Conservation (phyloP, 2,797 vertebrate species). For the Spinus pinus region DNA sequence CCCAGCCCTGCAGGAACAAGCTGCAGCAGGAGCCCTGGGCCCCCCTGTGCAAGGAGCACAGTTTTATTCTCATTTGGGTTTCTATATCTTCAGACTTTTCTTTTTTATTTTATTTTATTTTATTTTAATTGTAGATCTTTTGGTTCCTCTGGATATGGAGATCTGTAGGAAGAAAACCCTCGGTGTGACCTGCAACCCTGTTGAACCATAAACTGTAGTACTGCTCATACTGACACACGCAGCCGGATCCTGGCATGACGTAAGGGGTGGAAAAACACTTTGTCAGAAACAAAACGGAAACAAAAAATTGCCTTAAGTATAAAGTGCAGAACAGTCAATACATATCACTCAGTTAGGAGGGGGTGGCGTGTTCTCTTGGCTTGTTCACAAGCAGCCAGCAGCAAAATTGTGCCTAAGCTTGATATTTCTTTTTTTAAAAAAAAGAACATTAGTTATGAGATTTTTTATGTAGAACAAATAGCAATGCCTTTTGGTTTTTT, state of each 20-base stretch:
- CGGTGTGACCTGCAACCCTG: conserved; percentile 34
- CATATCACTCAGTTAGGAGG: conserved; percentile 55
- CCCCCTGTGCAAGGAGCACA: neutral
- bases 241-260: conserved; percentile 38
- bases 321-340: conserved; percentile 56
- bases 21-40: neutral
- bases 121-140: neutral
- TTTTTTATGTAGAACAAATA: conserved; percentile 79
- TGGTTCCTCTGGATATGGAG: conserved; percentile 33
- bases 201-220: conserved; percentile 52
- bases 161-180: conserved; percentile 40
- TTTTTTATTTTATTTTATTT: neutral
- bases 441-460: conserved; percentile 75
- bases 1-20: fast-evolving
- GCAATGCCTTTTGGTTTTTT: conserved; percentile 70
- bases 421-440: conserved; percentile 71
- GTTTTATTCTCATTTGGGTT: neutral
- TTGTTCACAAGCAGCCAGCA: conserved; percentile 72
- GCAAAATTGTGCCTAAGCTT: conserved; percentile 80
- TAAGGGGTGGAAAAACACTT: conserved; percentile 54
- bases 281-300: conserved; percentile 20
- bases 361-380: conserved; percentile 59
- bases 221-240: conserved; percentile 58
- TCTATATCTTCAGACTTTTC: neutral
- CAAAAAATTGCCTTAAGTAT: conserved; percentile 77